A percentile compares a stretch with the other conserved stretches of the same genome.
These are phyloP conservation scores for Phoenicopterus ruber DNA, from an alignment of 2,113 vertebrate species.

Conservation along the genomic window DNA sequence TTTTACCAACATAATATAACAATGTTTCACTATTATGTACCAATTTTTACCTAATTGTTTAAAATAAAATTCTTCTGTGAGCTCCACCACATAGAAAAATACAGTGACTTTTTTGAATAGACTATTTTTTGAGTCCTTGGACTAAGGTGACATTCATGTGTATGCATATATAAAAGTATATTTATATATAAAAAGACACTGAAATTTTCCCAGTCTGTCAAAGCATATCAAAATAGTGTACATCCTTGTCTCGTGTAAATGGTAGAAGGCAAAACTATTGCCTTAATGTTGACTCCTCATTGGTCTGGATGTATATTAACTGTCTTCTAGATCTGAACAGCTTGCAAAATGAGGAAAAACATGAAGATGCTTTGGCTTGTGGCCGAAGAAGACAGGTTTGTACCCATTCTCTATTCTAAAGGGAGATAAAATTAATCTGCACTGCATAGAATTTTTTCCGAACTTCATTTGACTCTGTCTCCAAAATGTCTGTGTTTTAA, in stretches of 20 bases:
- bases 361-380: neutral
- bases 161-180: neutral
- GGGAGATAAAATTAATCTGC: neutral
- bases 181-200: neutral
- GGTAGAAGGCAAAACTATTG: neutral
- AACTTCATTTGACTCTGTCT: neutral
- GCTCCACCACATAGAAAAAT: neutral
- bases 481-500: neutral
- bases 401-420: neutral
- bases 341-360: neutral
- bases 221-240: neutral
- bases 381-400: conserved; percentile 47
- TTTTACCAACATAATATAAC: neutral
- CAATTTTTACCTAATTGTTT: neutral
- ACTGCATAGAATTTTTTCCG: neutral
- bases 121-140: neutral
- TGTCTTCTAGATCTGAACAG: conserved; percentile 10
- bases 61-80: neutral
- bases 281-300: neutral
- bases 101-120: neutral
- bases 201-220: neutral
- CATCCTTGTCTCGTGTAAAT: neutral
- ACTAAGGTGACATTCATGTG: neutral
- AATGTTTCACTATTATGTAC: neutral
- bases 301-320: neutral